Evolutionary conservation across 2,113 vertebrate species (phyloP).

Genomic region (Zosterops borbonicus): DNA sequence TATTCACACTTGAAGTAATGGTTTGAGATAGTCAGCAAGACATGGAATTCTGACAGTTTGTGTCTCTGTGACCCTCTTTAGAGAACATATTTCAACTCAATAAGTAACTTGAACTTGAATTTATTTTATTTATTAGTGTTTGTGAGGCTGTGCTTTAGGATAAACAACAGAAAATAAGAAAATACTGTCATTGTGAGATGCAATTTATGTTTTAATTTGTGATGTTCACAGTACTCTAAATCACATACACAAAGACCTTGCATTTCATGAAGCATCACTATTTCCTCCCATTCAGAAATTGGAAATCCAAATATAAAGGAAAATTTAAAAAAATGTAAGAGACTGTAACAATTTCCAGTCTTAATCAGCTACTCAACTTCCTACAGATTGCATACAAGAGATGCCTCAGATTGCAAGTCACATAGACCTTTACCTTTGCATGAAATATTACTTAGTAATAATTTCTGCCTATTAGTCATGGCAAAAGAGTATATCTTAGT

Average conservation of each 20-base stretch:
- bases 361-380: background rate
- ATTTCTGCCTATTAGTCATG: constrained; percentile 10
- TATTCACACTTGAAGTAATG: background rate
- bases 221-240: background rate
- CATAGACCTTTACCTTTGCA: background rate
- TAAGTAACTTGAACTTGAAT: background rate
- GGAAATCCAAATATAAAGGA: background rate
- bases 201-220: background rate
- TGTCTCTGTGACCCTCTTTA: constrained; percentile 3
- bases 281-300: rapidly evolving
- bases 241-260: background rate
- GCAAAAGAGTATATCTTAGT: background rate
- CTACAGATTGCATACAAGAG: background rate
- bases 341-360: background rate
- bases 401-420: background rate
- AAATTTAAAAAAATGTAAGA: background rate
- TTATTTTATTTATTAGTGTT: constrained; percentile 10
- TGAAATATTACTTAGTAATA: background rate
- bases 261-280: background rate
- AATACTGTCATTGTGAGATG: background rate
- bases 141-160: background rate
- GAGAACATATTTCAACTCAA: constrained; percentile 9
- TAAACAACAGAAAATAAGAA: background rate
- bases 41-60: background rate
- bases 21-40: background rate